Base-by-base conservation (phyloP, 2,113 vertebrate genomes). In the Dissostichus mawsoni region DNA sequence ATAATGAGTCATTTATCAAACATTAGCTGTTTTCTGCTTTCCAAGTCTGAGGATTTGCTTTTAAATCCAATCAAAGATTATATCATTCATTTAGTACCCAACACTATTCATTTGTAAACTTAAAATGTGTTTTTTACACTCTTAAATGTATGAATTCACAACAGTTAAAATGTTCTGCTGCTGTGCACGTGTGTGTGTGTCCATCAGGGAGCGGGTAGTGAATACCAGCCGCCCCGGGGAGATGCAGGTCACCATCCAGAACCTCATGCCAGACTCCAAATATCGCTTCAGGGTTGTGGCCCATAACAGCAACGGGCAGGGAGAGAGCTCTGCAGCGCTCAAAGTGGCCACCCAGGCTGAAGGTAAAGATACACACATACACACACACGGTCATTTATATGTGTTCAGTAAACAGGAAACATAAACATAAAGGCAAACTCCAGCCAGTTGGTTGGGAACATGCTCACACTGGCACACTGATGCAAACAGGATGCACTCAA, bases 331-430 rank as follows among this genome's bases (percentile, higher is more conserved):
- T 0, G 82, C 92, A 0, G 95, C 92, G 0, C 92, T 99, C 3
- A 97, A 95, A 74, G 98, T 99, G 79, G 97, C 97, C 86, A 99
- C 98, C 5, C 98, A 99, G 85, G 97, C 97, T 0, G 98, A 99
- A 91, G 98, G 98, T 99, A 91, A 94, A 92, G 47, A 25, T 33
- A 14, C 45, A 13, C 73, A 20, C 72, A 64, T 47, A 17, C 68
- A 48, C 70, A 36, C 50, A 68, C 76, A 73, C 57, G 9, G 71
- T 67, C 12, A 16, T 77, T 78, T 65, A 36, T 79, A 52, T 69
- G 59, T 65, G 45, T 76, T 82, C 17, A 3, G 73, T 78, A 86
- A 86, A 89, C 77, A 81, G 70, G 55, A 74, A 50, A 33, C 33
- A 62, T 47, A 84, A 75, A 83, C 80, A 82, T 56, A 45, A 86